A percentile compares a stretch with the other conserved stretches of the same genome.
These are phyloP conservation scores for Brachionus koreanus DNA, from an alignment of 1,140 invertebrate genomes.

Conservation along the genomic window DNA sequence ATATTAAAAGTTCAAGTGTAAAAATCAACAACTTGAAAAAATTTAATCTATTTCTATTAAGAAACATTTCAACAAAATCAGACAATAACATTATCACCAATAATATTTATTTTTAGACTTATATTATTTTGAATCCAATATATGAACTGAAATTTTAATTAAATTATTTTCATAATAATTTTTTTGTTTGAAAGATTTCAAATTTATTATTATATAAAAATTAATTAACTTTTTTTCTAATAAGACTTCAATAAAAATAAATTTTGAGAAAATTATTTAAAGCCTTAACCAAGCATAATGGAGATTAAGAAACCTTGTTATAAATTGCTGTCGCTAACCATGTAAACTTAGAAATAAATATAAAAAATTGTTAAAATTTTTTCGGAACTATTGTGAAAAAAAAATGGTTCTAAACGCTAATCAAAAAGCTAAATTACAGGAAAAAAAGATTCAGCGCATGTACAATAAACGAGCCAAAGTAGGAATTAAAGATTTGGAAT, in stretches of 20 bases:
- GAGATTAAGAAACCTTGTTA: neutral
- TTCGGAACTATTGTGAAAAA: too few species aligned
- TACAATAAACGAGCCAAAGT: slow-evolving; percentile 39
- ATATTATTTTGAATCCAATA: neutral
- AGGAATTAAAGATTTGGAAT: slow-evolving; percentile 4
- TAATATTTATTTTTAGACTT: neutral
- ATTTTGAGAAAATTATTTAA: neutral
- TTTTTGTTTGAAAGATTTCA: neutral
- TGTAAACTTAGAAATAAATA: neutral
- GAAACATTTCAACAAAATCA: neutral
- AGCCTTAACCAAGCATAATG: slow-evolving; percentile 3
- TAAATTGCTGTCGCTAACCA: neutral
- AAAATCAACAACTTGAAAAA: too few species aligned
- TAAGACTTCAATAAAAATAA: neutral
- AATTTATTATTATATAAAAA: neutral
- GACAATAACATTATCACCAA: neutral
- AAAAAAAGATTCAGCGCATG: neutral
- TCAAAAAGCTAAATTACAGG: slow-evolving; percentile 39
- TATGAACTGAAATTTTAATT: neutral
- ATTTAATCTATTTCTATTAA: too few species aligned
- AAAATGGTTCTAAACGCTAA: slow-evolving; percentile 9
- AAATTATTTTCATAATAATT: neutral
- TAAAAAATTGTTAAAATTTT: neutral
- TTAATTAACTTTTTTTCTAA: neutral
- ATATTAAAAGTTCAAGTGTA: too few species aligned